Evolutionary conservation across 2,113 vertebrate genomes (phyloP), one percentile per base, ranked within the genome.

Genomic region (Cottus gobio): DNA sequence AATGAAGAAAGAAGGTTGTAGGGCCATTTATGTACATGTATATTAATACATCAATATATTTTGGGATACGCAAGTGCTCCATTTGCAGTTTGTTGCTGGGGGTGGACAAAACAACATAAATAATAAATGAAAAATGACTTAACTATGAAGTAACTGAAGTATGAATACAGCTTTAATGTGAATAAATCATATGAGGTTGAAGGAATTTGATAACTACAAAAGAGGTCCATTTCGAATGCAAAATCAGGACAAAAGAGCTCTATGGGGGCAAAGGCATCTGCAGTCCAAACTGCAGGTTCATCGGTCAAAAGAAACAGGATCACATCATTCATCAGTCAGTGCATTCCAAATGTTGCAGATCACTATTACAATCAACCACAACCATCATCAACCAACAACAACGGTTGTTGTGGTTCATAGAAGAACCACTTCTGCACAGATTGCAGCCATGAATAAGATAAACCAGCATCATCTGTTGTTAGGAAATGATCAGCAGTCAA

Each of bases 21-120:
- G 62, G 60, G 61, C 56, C 61, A 52, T 67, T 75, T 79, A 31
- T 57, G 52, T 39, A 48, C 73, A 84, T 85, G 50, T 42, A 82
- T 84, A 86, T 85, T 77, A 81, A 87, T 72, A 57, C 4, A 50
- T 7, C 10, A 56, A 54, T 79, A 66, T 56, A 65, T 85, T 82
- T 66, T 58, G 24, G 58, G 30, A 85, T 60, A 26, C 50, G 63
- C 44, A 34, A 69, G 36, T 30, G 78, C 63, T 72, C 50, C 20
- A 44, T 68, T 66, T 80, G 67, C 71, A 42, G 63, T 77, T 75
- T 79, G 30, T 79, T 81, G 70, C 42, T 67, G 3, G 31, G 18
- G 24, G 26, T 50, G 84, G 86, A 90, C 86, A 78, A 80, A 86
- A 87, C 83, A 86, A 54, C 30, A 44, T 86, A 5, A 80, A 89